A percentile compares a stretch with the other conserved stretches of the same genome.
Conservation (phyloP, 2,888 invertebrate species). For the Diachrysia chrysitis region DNA sequence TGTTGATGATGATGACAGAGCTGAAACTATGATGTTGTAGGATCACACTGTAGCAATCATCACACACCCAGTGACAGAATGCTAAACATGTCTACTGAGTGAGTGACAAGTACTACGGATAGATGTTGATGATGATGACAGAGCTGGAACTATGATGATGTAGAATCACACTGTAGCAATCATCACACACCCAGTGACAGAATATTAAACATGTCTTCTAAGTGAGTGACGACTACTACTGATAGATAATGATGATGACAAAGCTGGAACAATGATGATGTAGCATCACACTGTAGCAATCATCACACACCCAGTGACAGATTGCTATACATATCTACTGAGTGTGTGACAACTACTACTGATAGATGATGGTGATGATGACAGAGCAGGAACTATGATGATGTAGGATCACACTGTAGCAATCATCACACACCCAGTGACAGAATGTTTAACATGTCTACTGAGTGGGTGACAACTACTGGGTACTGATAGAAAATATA, state of each 20-base stretch:
- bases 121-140: neutral
- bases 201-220: slow-evolving; percentile 48
- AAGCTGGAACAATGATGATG: neutral
- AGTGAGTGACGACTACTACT: slow-evolving; percentile 9
- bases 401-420: slow-evolving; percentile 15
- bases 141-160: neutral
- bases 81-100: too few species aligned
- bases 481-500: too few species aligned
- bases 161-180: slow-evolving; percentile 27
- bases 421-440: slow-evolving; percentile 63
- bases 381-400: slow-evolving; percentile 1
- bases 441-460: slow-evolving; percentile 55
- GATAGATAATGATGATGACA: neutral
- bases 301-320: slow-evolving; percentile 58
- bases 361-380: neutral
- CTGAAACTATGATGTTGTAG: slow-evolving; percentile 2
- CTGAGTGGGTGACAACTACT: slow-evolving; percentile 21
- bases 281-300: slow-evolving; percentile 28
- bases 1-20: neutral
- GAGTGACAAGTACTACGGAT: too few species aligned
- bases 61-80: too few species aligned
- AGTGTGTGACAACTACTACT: slow-evolving; percentile 4
- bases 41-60: neutral
- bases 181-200: slow-evolving; percentile 58
- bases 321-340: slow-evolving; percentile 47